phyloP scores from a whole-genome alignment of 2,888 invertebrate species.

The Cheilosia urbana region DNA sequence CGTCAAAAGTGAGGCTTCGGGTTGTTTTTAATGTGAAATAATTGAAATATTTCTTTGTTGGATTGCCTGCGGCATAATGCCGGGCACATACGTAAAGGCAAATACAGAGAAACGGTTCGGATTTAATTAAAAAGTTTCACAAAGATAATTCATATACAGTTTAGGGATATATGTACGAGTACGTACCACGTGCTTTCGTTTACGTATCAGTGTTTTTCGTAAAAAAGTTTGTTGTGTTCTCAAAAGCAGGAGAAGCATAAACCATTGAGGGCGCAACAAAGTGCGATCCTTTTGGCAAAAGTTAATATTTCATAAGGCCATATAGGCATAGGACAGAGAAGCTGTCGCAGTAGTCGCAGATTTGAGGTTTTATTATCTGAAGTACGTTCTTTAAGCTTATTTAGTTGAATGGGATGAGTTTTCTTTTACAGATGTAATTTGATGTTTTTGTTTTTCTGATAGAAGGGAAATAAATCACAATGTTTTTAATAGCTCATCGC shows the following conservation, averaged over 20 bases:
- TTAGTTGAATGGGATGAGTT: too few relatives aligned
- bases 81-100: constrained; percentile 9
- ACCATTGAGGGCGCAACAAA: neutral
- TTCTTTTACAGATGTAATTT: too few relatives aligned
- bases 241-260: constrained; percentile 2
- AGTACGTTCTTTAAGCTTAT: neutral
- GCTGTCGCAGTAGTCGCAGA: neutral
- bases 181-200: neutral
- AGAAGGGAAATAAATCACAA: too few relatives aligned
- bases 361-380: neutral
- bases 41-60: constrained; percentile 70
- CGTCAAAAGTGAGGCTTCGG: constrained; percentile 63
- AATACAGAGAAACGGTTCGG: constrained; percentile 58
- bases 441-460: too few relatives aligned
- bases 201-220: constrained; percentile 13
- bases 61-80: constrained; percentile 40
- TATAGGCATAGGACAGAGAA: neutral
- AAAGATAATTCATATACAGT: constrained; percentile 60
- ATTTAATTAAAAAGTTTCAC: constrained; percentile 72
- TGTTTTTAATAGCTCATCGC: too few relatives aligned
- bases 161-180: neutral
- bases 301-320: constrained; percentile 22
- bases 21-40: constrained; percentile 70
- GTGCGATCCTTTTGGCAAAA: constrained; percentile 15
- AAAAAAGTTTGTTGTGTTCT: constrained; percentile 37